A percentile compares a stretch with the other conserved stretches of the same genome.
These are phyloP conservation scores for Xiphophorus maculatus DNA, from an alignment of 2,113 vertebrate genomes.

Conservation along the genomic window DNA sequence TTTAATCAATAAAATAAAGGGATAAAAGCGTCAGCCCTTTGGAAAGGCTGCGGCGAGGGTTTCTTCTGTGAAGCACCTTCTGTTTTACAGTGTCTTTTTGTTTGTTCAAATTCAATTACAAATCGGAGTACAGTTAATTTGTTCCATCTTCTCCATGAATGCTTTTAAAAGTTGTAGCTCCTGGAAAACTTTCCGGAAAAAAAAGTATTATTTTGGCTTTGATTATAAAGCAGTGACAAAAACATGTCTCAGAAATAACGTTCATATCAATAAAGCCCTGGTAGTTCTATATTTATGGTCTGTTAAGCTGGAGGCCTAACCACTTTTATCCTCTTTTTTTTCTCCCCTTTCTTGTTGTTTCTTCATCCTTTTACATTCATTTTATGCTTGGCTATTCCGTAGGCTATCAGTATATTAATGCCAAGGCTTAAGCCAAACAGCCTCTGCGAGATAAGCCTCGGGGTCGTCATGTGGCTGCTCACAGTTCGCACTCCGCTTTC, in stretches of 20 bases:
- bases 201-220: slow-evolving; percentile 75
- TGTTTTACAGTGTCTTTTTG: slow-evolving; percentile 58
- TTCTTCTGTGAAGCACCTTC: slow-evolving; percentile 39
- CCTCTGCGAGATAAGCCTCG: slow-evolving; percentile 81
- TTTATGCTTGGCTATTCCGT: slow-evolving; percentile 87
- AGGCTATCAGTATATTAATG: slow-evolving; percentile 86
- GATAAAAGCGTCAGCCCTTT: slow-evolving; percentile 75
- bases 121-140: slow-evolving; percentile 45
- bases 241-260: slow-evolving; percentile 70
- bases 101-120: slow-evolving; percentile 65
- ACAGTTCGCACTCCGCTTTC: slow-evolving; percentile 75
- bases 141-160: slow-evolving; percentile 49
- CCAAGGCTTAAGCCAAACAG: slow-evolving; percentile 84
- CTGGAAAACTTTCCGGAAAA: slow-evolving; percentile 40
- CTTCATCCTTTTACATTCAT: slow-evolving; percentile 86
- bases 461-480: slow-evolving; percentile 78
- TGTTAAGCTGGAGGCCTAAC: slow-evolving; percentile 80
- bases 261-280: slow-evolving; percentile 68
- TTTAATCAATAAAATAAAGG: slow-evolving; percentile 94
- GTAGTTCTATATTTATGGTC: slow-evolving; percentile 82
- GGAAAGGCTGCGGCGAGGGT: slow-evolving; percentile 40
- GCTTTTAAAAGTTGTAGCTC: slow-evolving; percentile 27
- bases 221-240: slow-evolving; percentile 88
- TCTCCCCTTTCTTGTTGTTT: slow-evolving; percentile 83
- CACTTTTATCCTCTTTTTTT: slow-evolving; percentile 80